Evolutionary conservation across 2,888 invertebrate genomes (phyloP), one percentile per base, ranked within the genome.

Genomic region (Leucozona laternaria): DNA sequence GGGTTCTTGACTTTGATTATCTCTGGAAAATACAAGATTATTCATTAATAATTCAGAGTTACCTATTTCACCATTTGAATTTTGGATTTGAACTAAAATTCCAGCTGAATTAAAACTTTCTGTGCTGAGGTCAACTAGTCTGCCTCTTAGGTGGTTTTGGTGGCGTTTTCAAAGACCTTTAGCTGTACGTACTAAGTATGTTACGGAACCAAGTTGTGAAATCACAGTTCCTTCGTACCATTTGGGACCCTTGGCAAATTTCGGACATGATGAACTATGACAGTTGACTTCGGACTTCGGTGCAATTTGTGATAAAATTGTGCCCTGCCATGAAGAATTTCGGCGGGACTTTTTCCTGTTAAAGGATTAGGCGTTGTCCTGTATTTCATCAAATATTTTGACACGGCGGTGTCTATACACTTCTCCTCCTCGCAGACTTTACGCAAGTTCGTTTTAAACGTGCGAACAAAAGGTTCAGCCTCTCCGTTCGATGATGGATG

Each of bases 321-420:
- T 68, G 82, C 68, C 13, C 80, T 58, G 1, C 86, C 87, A 50
- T 88, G 88, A 17, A 88, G 57, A 50, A 85, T 22, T 45, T 79
- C 77, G 0, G 82, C 79, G n/a, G 77, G 73, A 40, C 71, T 77
- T 71, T 58, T 82, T 85, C 6, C n/a, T n/a, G n/a, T n/a, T n/a
- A n/a, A n/a, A n/a, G n/a, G n/a, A n/a, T n/a, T n/a, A n/a, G n/a
- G n/a, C n/a, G n/a, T n/a, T n/a, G n/a, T n/a, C n/a, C n/a, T n/a
- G n/a, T n/a, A n/a, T n/a, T n/a, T n/a, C n/a, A n/a, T n/a, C n/a
- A n/a, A n/a, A n/a, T n/a, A n/a, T n/a, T n/a, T n/a, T n/a, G n/a
- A n/a, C n/a, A n/a, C n/a, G n/a, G n/a, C n/a, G n/a, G n/a, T n/a
- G n/a, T n/a, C n/a, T n/a, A n/a, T n/a, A n/a, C n/a, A n/a, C 15